Evolutionary conservation across 2,797 vertebrate genomes (phyloP).

Genomic region (Lacerta bilineata): DNA sequence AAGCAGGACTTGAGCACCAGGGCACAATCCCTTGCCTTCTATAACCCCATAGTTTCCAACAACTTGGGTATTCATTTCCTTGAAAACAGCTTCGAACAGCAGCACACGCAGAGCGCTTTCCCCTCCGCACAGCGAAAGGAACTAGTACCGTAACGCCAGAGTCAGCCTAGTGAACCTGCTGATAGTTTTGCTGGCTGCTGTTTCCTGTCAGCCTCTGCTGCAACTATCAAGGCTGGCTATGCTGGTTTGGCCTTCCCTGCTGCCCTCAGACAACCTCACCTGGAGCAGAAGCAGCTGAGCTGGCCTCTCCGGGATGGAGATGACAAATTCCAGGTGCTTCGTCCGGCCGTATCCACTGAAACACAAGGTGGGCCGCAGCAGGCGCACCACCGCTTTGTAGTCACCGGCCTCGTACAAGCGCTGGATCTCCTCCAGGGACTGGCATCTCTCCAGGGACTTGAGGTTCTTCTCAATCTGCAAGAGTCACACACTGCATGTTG

Average conservation of each 20-base stretch:
- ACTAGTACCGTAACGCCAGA: no score
- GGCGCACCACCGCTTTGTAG: slow-evolving; percentile 89
- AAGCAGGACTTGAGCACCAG: neutral
- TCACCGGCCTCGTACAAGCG: slow-evolving; percentile 93
- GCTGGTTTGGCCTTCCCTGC: neutral
- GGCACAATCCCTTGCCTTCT: neutral
- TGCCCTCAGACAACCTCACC: slow-evolving; percentile 76
- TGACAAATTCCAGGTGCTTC: slow-evolving; percentile 92
- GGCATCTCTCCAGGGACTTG: slow-evolving; percentile 96
- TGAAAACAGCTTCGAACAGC: no score
- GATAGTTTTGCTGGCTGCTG: neutral
- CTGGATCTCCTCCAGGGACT: slow-evolving; percentile 98
- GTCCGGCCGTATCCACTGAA: slow-evolving; percentile 82
- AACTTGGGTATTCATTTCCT: no score
- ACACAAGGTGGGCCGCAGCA: slow-evolving; percentile 92
- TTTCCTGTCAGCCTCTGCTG: neutral
- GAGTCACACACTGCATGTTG: slow-evolving; percentile 26
- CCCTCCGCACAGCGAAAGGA: no score
- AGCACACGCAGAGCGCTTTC: no score
- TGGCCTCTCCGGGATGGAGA: slow-evolving; percentile 94
- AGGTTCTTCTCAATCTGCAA: slow-evolving; percentile 95
- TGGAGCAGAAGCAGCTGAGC: slow-evolving; percentile 95
- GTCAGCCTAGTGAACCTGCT: neutral
- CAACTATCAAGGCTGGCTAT: neutral
- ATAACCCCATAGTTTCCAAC: no score